These are phyloP conservation scores for Anarsia innoxiella DNA, from an alignment of 2,888 invertebrate species.

Conservation along the genomic window DNA sequence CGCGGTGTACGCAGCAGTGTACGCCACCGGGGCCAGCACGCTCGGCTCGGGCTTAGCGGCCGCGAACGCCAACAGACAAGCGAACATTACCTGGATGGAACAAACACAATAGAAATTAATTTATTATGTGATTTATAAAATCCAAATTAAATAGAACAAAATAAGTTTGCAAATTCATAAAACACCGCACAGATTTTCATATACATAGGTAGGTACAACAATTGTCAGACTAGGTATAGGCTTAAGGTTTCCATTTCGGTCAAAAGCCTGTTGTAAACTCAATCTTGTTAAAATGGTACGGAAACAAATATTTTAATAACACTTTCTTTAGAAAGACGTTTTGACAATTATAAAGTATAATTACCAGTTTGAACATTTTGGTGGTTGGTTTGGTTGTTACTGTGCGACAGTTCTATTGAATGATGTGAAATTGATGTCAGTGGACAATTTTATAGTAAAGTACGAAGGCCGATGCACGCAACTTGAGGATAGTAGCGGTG, in stretches of 20 bases:
- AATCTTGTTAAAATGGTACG: no score
- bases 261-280: no score
- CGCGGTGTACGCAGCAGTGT: slow-evolving; percentile 21
- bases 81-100: slow-evolving; percentile 11
- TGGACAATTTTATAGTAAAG: slow-evolving; percentile 35
- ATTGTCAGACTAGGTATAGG: no score
- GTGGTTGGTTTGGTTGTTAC: slow-evolving; percentile 25
- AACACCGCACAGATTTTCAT: no score
- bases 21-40: slow-evolving; percentile 30
- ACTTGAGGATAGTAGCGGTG: slow-evolving; percentile 24
- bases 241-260: not conserved
- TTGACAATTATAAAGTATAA: no score
- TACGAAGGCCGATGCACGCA: slow-evolving; percentile 37
- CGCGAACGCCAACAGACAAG: slow-evolving; percentile 48
- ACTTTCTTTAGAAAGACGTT: no score
- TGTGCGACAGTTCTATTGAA: slow-evolving; percentile 32
- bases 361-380: slow-evolving; percentile 64
- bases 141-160: no score
- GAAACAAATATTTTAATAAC: no score
- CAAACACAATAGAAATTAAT: not conserved
- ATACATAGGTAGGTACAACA: no score
- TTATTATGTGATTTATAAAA: no score
- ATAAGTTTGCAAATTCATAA: no score
- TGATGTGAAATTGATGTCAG: slow-evolving; percentile 27
- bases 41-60: slow-evolving; percentile 47